A percentile compares a stretch with the other conserved stretches of the same genome.
These are phyloP conservation scores for Darevskia mixta DNA, from an alignment of 2,797 vertebrate species.

Conservation along the genomic window DNA sequence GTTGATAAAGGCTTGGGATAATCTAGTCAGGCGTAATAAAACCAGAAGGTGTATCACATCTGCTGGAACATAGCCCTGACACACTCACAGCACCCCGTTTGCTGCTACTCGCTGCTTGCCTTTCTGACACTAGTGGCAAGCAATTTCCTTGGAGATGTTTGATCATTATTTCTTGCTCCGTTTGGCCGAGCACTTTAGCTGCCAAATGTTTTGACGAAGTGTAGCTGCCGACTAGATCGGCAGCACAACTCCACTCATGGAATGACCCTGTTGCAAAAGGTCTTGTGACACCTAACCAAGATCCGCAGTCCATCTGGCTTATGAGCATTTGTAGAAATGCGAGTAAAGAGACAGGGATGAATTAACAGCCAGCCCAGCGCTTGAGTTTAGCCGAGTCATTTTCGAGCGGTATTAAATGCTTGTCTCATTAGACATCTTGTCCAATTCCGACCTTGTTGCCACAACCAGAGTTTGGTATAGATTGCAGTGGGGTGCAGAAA, in stretches of 20 bases:
- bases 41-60: background rate
- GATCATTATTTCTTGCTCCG: constrained; percentile 19
- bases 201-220: constrained; percentile 12
- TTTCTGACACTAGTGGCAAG: constrained; percentile 16
- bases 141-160: constrained; percentile 28
- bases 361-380: background rate
- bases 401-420: background rate
- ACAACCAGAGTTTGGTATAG: background rate
- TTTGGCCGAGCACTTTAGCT: constrained; percentile 27
- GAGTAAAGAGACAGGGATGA: background rate
- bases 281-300: background rate
- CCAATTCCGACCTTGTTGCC: background rate
- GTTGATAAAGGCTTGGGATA: background rate
- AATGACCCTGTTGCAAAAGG: background rate
- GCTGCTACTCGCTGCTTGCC: background rate
- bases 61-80: background rate
- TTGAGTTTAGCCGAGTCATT: background rate
- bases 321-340: background rate
- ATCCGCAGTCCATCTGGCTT: constrained; percentile 24
- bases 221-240: background rate
- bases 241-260: background rate
- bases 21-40: constrained; percentile 5
- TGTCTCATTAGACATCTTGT: background rate
- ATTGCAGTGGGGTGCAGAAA: too few species aligned
- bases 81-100: background rate